Evolutionary conservation across 2,888 invertebrate species (phyloP).

Genomic region (Limnephilus rhombicus): DNA sequence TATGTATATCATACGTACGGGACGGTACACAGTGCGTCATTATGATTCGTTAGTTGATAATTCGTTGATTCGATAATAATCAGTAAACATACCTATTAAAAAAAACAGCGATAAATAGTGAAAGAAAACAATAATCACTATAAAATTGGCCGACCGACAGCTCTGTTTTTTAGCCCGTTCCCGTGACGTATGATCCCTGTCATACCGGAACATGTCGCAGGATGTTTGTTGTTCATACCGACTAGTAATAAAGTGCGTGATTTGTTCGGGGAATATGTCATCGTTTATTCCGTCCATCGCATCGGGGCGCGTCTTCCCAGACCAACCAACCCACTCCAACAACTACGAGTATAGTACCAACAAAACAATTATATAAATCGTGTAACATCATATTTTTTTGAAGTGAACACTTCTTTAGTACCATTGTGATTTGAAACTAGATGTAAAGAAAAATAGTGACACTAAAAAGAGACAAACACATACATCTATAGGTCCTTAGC

Average conservation of each 20-base stretch:
- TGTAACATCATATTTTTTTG: not conserved
- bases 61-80: too few species aligned
- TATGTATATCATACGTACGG: too few species aligned
- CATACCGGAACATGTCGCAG: conserved; percentile 31
- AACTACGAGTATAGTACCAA: not conserved
- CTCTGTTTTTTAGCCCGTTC: not conserved
- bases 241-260: conserved; percentile 27
- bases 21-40: too few species aligned
- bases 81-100: too few species aligned
- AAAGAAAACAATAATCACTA: not conserved
- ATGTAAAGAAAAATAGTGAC: too few species aligned
- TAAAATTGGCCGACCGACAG: not conserved
- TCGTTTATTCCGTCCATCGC: not conserved
- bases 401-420: too few species aligned
- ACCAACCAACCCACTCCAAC: not conserved
- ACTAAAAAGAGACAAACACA: too few species aligned
- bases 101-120: too few species aligned
- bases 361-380: not conserved
- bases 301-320: not conserved
- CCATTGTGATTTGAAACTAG: too few species aligned
- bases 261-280: conserved; percentile 37
- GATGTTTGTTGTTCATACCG: conserved; percentile 17
- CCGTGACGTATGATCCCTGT: conserved; percentile 16
- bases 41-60: too few species aligned
- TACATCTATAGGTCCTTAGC: too few species aligned